A percentile compares a stretch with the other conserved stretches of the same genome.
phyloP scores from a whole-genome alignment of 1,140 invertebrate genomes.

The Temnothorax longispinosus region DNA sequence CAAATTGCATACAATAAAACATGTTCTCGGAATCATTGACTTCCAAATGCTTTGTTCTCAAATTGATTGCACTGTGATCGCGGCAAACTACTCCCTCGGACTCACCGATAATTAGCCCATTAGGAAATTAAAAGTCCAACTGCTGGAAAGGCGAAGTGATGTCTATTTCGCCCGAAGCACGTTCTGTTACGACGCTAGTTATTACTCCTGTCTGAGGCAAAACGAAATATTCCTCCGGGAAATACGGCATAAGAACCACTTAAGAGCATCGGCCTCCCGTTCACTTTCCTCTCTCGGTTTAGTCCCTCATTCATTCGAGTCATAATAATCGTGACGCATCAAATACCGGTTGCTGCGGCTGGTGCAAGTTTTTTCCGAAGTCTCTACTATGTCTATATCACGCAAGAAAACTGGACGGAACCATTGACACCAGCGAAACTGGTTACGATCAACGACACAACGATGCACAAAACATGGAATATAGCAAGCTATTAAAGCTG shows the following conservation, averaged over 20 bases:
- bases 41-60: neutral
- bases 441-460: neutral
- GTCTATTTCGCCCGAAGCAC: conserved; percentile 16
- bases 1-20: neutral
- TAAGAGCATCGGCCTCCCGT: conserved; percentile 66
- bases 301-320: conserved; percentile 11
- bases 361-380: neutral
- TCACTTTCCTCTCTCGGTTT: conserved; percentile 25
- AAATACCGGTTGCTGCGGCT: conserved; percentile 22
- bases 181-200: conserved; percentile 48
- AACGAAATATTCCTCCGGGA: conserved; percentile 75
- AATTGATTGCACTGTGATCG: conserved; percentile 4
- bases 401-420: neutral
- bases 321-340: conserved; percentile 49
- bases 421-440: neutral
- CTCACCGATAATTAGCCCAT: conserved; percentile 43
- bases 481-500: neutral
- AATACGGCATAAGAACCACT: conserved; percentile 73
- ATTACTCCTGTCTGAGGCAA: conserved; percentile 63
- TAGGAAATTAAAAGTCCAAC: conserved; percentile 50
- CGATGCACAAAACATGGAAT: neutral
- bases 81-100: neutral
- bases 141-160: conserved; percentile 9
- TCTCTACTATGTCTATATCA: neutral
- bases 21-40: conserved; percentile 1